These are phyloP conservation scores for Rhopilema esculentum DNA, from an alignment of 30 jellyfish, hydroid and myxozoan species.

Conservation along the genomic window DNA sequence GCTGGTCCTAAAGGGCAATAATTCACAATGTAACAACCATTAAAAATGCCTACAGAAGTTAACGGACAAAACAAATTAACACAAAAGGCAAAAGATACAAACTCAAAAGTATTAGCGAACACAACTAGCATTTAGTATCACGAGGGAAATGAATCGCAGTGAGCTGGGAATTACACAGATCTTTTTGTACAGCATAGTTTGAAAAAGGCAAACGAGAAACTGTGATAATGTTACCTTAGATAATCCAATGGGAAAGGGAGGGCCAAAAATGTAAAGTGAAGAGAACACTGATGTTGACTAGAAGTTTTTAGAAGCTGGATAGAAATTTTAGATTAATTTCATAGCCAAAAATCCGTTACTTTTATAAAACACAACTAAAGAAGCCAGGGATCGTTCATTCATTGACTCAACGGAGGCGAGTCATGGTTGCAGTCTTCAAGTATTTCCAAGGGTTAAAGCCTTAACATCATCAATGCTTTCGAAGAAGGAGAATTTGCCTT, in stretches of 20 bases:
- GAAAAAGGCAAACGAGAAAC: neutral
- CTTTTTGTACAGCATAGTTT: neutral
- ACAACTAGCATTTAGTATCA: neutral
- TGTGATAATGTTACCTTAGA: neutral
- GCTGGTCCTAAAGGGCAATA: slow-evolving; percentile 47
- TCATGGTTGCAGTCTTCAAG: too few species aligned
- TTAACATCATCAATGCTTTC: neutral
- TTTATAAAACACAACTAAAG: neutral
- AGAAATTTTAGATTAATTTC: neutral
- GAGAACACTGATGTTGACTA: neutral
- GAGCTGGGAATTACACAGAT: neutral
- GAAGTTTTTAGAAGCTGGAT: neutral
- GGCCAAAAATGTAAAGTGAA: neutral
- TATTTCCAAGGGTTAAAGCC: too few species aligned
- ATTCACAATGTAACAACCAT: slow-evolving; percentile 22
- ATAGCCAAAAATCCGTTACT: neutral
- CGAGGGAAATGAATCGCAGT: neutral
- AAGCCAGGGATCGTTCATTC: too few species aligned
- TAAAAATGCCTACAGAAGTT: slow-evolving; percentile 2
- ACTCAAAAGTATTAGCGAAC: neutral
- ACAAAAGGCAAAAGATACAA: neutral
- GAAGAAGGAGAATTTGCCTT: neutral
- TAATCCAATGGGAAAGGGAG: neutral
- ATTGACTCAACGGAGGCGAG: too few species aligned
- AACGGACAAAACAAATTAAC: neutral